These are phyloP conservation scores for Salminus brasiliensis DNA, from an alignment of 2,113 vertebrate species.

Conservation along the genomic window DNA sequence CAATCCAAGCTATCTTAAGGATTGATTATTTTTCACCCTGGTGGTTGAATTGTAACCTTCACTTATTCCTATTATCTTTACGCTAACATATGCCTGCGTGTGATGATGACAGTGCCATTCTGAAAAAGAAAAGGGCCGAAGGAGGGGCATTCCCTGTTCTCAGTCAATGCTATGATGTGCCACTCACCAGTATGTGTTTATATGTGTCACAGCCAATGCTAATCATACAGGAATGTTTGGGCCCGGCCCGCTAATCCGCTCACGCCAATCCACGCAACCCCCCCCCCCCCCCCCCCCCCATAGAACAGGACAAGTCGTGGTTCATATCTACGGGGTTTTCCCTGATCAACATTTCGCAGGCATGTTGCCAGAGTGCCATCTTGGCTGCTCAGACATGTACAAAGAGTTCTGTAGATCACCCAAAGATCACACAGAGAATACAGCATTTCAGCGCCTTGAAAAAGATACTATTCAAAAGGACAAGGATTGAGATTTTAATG, in stretches of 20 bases:
- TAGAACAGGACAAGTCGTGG: conserved; percentile 62
- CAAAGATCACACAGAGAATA: conserved; percentile 36
- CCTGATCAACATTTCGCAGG: conserved; percentile 52
- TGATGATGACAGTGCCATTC: neutral
- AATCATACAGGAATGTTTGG: conserved; percentile 79
- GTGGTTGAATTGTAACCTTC: neutral
- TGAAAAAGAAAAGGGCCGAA: neutral
- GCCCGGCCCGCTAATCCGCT: conserved; percentile 72
- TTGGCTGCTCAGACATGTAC: conserved; percentile 60
- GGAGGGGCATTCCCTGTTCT: conserved; percentile 12
- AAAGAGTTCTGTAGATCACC: conserved; percentile 38
- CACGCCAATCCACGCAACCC: conserved; percentile 66
- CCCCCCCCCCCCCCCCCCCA: conserved; percentile 64
- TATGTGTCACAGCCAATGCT: conserved; percentile 61
- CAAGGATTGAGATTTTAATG: conserved; percentile 48
- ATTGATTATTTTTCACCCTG: neutral
- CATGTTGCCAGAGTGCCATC: conserved; percentile 43
- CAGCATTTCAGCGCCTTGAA: conserved; percentile 32
- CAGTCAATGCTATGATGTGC: conserved; percentile 16
- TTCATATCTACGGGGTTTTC: conserved; percentile 63
- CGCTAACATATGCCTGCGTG: neutral
- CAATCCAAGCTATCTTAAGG: neutral
- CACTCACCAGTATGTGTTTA: conserved; percentile 30
- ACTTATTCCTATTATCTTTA: neutral
- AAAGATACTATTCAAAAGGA: conserved; percentile 46